phyloP scores from a whole-genome alignment of 2,113 vertebrate species.

The Hydrolagus affinis region DNA sequence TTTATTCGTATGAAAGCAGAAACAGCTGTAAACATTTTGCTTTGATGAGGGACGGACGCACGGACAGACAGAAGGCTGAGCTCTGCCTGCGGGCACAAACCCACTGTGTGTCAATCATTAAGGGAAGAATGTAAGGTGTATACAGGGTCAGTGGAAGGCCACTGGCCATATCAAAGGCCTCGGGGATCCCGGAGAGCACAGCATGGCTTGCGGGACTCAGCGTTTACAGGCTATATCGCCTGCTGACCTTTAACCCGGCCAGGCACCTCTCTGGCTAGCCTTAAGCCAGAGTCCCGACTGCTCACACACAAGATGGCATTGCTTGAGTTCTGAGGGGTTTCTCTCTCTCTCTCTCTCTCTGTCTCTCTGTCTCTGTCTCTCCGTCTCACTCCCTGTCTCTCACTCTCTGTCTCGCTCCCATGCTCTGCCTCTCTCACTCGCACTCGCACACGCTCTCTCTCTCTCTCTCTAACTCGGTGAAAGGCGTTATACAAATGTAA shows the following conservation, averaged over 20 bases:
- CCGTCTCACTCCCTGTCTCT: too few species aligned
- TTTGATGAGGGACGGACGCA: conserved; percentile 69
- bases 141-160: conserved; percentile 53
- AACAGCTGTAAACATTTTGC: conserved; percentile 88
- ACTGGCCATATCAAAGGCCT: conserved; percentile 47
- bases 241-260: conserved; percentile 40
- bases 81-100: conserved; percentile 53
- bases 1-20: conserved; percentile 65
- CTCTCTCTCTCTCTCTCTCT: not conserved
- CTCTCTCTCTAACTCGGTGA: too few species aligned
- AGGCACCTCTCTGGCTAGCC: conserved; percentile 33
- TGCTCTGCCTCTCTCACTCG: too few species aligned
- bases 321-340: not conserved
- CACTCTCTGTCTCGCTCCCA: too few species aligned
- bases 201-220: conserved; percentile 36
- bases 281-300: conserved; percentile 33
- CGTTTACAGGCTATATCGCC: conserved; percentile 41
- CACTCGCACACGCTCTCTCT: too few species aligned
- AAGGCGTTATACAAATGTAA: too few species aligned
- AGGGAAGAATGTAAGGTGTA: conserved; percentile 66
- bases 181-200: conserved; percentile 41
- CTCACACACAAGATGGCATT: not conserved
- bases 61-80: conserved; percentile 41
- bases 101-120: conserved; percentile 67
- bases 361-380: too few species aligned